Evolutionary conservation across 2,797 vertebrate genomes (phyloP).

Genomic region (Pseudochirops corinnae): DNA sequence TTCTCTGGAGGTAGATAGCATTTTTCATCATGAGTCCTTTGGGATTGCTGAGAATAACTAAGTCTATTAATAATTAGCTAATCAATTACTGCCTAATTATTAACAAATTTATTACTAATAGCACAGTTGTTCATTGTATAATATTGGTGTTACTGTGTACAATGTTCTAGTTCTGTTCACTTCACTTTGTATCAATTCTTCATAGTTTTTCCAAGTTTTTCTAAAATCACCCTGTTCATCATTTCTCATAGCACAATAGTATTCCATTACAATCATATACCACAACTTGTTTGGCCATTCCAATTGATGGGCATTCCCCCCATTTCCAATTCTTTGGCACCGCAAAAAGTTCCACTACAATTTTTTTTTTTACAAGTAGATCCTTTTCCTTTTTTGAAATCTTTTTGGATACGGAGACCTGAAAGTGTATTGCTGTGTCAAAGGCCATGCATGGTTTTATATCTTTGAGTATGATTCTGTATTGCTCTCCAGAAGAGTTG

Average conservation of each 20-base stretch:
- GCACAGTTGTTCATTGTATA: neutral
- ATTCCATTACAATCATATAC: neutral
- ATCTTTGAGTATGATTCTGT: neutral
- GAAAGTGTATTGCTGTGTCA: neutral
- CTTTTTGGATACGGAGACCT: neutral
- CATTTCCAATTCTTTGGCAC: neutral
- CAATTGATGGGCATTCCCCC: neutral
- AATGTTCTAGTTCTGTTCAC: neutral
- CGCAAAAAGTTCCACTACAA: neutral
- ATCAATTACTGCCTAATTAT: neutral
- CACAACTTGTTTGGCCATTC: neutral
- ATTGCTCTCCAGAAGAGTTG: neutral
- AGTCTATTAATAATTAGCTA: neutral
- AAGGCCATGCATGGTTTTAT: neutral
- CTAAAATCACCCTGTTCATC: neutral
- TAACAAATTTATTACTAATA: neutral
- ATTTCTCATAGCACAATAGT: neutral
- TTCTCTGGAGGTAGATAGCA: neutral
- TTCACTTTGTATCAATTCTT: neutral
- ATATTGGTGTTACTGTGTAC: neutral
- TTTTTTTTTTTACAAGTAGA: neutral
- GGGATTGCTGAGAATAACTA: neutral
- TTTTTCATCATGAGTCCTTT: neutral
- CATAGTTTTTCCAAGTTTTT: neutral
- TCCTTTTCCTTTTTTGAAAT: neutral